These are phyloP conservation scores for Yponomeuta plumbellus DNA, from an alignment of 2,888 invertebrate species.

Conservation along the genomic window DNA sequence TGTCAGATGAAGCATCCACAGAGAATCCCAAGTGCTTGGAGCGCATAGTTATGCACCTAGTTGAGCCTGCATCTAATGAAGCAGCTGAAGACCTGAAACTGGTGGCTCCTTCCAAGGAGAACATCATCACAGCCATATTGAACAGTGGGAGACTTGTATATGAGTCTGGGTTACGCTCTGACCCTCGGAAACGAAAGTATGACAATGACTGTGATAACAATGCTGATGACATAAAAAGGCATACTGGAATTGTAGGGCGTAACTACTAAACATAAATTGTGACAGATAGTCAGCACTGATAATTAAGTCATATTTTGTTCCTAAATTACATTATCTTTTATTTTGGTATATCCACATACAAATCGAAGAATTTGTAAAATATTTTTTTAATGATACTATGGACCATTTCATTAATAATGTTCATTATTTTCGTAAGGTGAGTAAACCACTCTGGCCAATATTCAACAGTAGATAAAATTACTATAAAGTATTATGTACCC, in stretches of 20 bases:
- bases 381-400: background rate
- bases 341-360: background rate
- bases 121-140: conserved; percentile 65
- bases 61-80: conserved; percentile 54
- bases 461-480: background rate
- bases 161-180: conserved; percentile 62
- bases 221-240: conserved; percentile 52
- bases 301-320: conserved; percentile 12
- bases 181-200: conserved; percentile 56
- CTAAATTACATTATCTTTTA: conserved; percentile 6
- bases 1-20: conserved; percentile 66
- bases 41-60: conserved; percentile 82
- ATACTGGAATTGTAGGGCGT: conserved; percentile 32
- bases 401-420: background rate
- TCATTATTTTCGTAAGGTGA: background rate
- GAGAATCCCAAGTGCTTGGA: conserved; percentile 84
- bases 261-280: background rate
- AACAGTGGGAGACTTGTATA: conserved; percentile 67
- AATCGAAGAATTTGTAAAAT: background rate
- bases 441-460: background rate
- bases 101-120: conserved; percentile 65
- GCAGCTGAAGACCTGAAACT: conserved; percentile 56
- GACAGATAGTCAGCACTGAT: conserved; percentile 11
- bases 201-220: conserved; percentile 42
- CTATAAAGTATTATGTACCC: background rate